Conservation (phyloP, 2,888 invertebrate species). For the Pseudoips prasinana region DNA sequence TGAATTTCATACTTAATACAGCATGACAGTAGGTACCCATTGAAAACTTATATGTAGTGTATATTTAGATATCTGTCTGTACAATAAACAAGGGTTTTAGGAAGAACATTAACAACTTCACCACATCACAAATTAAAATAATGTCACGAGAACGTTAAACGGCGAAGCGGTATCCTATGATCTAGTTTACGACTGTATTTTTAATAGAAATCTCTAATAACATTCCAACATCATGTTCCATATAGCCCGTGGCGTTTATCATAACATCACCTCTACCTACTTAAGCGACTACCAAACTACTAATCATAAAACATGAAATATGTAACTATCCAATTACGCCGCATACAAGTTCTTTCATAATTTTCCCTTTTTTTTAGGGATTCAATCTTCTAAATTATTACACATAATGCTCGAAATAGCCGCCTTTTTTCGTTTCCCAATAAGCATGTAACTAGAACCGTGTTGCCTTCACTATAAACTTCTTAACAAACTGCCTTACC, state of each 20-base stretch:
- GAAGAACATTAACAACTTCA: conserved; percentile 40
- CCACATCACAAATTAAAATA: conserved; percentile 51
- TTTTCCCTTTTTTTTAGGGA: conserved; percentile 44
- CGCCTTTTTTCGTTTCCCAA: conserved; percentile 55
- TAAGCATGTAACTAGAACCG: conserved; percentile 70
- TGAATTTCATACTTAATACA: no score
- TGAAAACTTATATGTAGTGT: no score
- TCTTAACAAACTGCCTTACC: conserved; percentile 79
- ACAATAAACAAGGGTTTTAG: conserved; percentile 21
- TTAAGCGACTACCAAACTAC: conserved; percentile 28
- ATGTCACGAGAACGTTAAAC: conserved; percentile 46
- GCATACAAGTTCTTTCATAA: conserved; percentile 51
- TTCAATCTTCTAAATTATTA: conserved; percentile 68
- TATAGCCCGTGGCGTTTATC: conserved; percentile 55
- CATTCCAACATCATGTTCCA: conserved; percentile 62
- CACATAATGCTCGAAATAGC: conserved; percentile 53
- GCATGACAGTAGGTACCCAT: no score
- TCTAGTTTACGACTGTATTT: conserved; percentile 63
- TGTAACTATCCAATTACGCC: conserved; percentile 62
- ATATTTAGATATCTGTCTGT: no score
- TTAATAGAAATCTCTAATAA: conserved; percentile 72
- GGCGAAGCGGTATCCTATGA: conserved; percentile 48
- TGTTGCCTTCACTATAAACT: conserved; percentile 74
- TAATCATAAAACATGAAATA: conserved; percentile 56
- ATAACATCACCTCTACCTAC: conserved; percentile 41